A percentile compares a stretch with the other conserved stretches of the same genome.
These are phyloP conservation scores for Morus bassanus DNA, from an alignment of 2,797 vertebrate genomes.

Conservation along the genomic window DNA sequence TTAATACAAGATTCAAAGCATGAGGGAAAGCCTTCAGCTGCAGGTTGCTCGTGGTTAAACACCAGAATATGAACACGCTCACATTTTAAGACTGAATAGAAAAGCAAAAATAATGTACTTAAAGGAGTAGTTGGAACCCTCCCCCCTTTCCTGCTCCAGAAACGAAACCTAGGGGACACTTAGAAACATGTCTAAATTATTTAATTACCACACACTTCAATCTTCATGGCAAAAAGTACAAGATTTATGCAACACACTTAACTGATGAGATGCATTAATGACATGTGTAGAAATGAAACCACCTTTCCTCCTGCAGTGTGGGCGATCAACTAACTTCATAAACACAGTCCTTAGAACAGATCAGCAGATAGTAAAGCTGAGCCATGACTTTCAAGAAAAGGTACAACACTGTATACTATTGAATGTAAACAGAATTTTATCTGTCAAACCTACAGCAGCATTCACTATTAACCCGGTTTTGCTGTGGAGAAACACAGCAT, in stretches of 20 bases:
- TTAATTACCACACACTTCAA: not conserved
- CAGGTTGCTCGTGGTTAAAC: not conserved
- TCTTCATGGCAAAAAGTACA: not conserved
- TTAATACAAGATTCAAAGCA: not conserved
- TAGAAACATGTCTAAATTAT: not conserved
- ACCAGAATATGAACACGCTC: not conserved
- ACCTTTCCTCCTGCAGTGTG: not conserved
- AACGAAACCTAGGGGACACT: not conserved
- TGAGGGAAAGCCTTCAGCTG: not conserved
- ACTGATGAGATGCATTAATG: not conserved
- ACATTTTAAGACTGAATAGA: not conserved
- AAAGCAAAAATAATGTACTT: not conserved
- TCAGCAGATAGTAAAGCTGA: not conserved
- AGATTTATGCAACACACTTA: not conserved
- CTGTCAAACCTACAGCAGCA: conserved; percentile 42
- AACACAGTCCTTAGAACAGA: not conserved
- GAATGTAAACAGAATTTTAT: conserved; percentile 63
- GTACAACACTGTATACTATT: not conserved
- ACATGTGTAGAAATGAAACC: conserved; percentile 27
- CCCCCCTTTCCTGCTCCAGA: not conserved
- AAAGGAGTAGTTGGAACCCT: not conserved
- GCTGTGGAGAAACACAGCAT: conserved; percentile 49
- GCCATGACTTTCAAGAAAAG: not conserved
- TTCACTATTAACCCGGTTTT: conserved; percentile 50
- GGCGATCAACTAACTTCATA: not conserved